phyloP scores from a whole-genome alignment of 2,797 vertebrate species.

The Somateria mollissima region DNA sequence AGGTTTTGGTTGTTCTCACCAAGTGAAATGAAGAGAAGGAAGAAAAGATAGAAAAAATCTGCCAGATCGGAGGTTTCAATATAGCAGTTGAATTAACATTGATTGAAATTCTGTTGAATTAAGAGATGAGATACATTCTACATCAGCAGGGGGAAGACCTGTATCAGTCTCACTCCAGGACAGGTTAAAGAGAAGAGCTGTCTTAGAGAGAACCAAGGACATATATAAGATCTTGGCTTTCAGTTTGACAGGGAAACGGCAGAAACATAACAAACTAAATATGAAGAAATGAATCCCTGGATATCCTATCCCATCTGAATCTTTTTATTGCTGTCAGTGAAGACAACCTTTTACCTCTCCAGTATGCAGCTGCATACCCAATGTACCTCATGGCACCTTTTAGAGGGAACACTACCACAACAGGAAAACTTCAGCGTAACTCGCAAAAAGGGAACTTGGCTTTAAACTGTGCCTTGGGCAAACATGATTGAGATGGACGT shows the following conservation, averaged over 20 bases:
- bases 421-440: neutral
- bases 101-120: neutral
- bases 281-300: neutral
- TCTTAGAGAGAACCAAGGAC: neutral
- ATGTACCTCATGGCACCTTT: constrained; percentile 15
- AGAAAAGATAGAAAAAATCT: neutral
- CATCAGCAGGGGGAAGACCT: neutral
- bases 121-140: neutral
- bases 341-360: constrained; percentile 47
- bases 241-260: neutral
- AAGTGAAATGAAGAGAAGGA: neutral
- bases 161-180: neutral
- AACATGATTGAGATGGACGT: neutral
- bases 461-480: constrained; percentile 19
- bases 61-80: neutral
- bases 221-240: neutral
- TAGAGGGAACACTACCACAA: neutral
- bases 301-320: neutral
- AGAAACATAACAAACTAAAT: neutral
- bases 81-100: neutral
- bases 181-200: neutral
- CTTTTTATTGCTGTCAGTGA: constrained; percentile 45
- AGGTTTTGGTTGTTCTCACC: neutral
- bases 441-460: neutral
- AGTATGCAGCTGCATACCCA: constrained; percentile 50